These are phyloP conservation scores for Agrypnia vestita DNA, from an alignment of 1,140 invertebrate species.

Conservation along the genomic window DNA sequence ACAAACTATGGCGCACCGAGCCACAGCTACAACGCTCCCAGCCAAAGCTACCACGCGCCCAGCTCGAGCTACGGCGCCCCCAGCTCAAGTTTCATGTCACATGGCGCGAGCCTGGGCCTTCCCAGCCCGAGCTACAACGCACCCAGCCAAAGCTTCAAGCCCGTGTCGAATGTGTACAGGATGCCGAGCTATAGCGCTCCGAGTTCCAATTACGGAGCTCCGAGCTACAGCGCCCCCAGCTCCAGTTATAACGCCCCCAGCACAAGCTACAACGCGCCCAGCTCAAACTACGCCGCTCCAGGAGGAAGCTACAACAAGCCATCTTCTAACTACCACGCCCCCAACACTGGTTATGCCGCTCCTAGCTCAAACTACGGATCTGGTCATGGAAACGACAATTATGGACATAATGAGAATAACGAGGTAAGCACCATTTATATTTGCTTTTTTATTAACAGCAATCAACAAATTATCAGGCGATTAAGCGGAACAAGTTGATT, in stretches of 20 bases:
- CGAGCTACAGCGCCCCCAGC: constrained; percentile 36
- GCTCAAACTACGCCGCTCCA: no score
- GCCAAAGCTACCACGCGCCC: constrained; percentile 31
- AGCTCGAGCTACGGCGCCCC: constrained; percentile 38
- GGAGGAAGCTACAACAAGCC: constrained; percentile 49
- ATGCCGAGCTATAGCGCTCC: constrained; percentile 54
- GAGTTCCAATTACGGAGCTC: constrained; percentile 6
- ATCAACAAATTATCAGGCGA: no score
- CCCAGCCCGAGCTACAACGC: constrained; percentile 27
- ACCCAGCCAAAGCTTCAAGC: constrained; percentile 20
- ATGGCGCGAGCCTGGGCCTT: constrained; percentile 9
- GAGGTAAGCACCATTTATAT: constrained; percentile 55
- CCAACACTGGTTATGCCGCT: constrained; percentile 45
- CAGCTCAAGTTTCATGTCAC: constrained; percentile 16
- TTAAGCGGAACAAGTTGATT: no score
- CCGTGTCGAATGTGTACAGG: not conserved
- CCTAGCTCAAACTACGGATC: constrained; percentile 43
- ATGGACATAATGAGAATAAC: constrained; percentile 59
- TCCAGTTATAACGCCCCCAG: constrained; percentile 33
- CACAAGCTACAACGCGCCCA: constrained; percentile 41
- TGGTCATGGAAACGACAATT: constrained; percentile 57
- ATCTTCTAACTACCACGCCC: constrained; percentile 42
- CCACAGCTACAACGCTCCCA: constrained; percentile 39
- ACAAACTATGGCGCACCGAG: constrained; percentile 49
- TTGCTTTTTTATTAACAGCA: no score